Percentiles rank a stretch among this genome's conserved stretches.
phyloP scores from a whole-genome alignment of 2,797 vertebrate species.

The Enteromius treurensis region DNA sequence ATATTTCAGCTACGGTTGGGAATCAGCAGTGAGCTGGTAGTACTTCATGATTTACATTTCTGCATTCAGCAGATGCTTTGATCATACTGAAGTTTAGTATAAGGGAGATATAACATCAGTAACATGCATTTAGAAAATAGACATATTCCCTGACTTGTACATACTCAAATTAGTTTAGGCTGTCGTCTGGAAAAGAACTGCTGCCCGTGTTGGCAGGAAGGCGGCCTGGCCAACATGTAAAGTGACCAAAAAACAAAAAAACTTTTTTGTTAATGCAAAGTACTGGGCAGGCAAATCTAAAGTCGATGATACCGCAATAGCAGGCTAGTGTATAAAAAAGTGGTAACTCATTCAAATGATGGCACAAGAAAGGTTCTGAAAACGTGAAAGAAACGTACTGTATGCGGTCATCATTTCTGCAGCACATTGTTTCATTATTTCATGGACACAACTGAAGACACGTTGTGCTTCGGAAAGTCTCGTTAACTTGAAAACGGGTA shows the following conservation, averaged over 20 bases:
- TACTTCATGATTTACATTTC: background rate
- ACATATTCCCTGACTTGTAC: background rate
- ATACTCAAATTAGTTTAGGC: background rate
- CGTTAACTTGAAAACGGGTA: background rate
- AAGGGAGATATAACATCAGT: background rate
- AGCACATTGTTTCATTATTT: background rate
- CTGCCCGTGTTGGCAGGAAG: background rate
- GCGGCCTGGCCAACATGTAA: slow-evolving; percentile 6
- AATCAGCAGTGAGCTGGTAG: background rate
- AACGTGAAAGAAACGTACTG: background rate
- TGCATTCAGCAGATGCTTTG: background rate
- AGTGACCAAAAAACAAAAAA: background rate
- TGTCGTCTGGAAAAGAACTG: background rate
- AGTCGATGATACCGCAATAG: background rate
- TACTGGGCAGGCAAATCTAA: background rate
- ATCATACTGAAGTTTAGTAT: background rate
- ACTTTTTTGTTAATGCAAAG: background rate
- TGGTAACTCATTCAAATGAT: slow-evolving; percentile 2
- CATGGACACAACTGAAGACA: background rate
- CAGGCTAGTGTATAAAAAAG: background rate
- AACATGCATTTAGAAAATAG: background rate
- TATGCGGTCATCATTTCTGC: background rate
- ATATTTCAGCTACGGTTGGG: background rate
- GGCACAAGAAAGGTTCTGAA: background rate
- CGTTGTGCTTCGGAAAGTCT: background rate